Conservation (phyloP, 2,113 vertebrate species). For the Tachysurus fulvidraco region DNA sequence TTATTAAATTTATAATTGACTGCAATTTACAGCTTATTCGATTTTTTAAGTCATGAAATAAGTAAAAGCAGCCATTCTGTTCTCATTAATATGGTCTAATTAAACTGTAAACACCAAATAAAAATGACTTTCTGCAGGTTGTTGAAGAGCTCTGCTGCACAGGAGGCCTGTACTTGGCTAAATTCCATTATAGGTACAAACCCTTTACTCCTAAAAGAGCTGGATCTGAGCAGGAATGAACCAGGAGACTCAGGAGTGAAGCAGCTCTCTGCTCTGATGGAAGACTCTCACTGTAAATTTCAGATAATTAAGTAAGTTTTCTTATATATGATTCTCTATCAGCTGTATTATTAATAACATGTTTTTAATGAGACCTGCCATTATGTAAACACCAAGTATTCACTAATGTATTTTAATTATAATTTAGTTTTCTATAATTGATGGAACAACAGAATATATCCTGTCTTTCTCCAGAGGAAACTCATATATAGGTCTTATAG, state of each 20-base stretch:
- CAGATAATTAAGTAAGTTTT: background rate
- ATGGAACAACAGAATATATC: background rate
- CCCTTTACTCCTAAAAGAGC: constrained; percentile 22
- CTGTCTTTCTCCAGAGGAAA: background rate
- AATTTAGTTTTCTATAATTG: background rate
- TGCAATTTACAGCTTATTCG: too few species aligned
- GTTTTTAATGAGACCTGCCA: background rate
- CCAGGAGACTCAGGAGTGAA: background rate
- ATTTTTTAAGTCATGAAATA: too few species aligned
- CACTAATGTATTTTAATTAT: background rate
- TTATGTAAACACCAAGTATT: background rate
- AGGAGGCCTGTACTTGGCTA: background rate
- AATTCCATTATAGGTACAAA: background rate
- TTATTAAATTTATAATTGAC: too few species aligned
- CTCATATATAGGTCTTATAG: background rate
- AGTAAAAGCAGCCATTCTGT: too few species aligned
- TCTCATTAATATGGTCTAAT: too few species aligned
- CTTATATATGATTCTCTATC: too few species aligned
- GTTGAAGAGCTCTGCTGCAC: background rate
- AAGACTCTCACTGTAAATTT: constrained; percentile 32
- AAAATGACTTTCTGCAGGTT: too few species aligned
- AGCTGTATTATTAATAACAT: background rate
- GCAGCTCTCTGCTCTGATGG: constrained; percentile 11
- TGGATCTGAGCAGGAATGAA: constrained; percentile 34
- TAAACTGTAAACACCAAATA: too few species aligned